These are phyloP conservation scores for Manis crassicaudata DNA, from an alignment of 2,797 vertebrate genomes.

Conservation along the genomic window DNA sequence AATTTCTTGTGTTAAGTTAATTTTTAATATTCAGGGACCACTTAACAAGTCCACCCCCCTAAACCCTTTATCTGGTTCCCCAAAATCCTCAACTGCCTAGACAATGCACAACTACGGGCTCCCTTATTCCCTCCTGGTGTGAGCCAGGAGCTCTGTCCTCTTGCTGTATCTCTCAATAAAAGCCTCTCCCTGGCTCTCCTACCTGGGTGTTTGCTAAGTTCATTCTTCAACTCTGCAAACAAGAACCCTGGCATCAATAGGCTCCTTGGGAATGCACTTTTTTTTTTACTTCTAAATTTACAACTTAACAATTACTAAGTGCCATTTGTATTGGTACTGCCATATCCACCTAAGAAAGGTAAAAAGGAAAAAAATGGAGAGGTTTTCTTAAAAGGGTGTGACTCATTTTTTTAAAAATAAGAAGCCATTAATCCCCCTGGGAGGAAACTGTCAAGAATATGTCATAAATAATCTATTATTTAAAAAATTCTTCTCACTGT, in stretches of 20 bases:
- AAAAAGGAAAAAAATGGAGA: background rate
- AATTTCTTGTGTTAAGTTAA: no score
- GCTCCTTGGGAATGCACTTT: slow-evolving; percentile 39
- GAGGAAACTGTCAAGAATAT: background rate
- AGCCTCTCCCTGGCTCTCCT: no score
- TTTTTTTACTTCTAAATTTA: slow-evolving; percentile 63
- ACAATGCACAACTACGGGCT: no score
- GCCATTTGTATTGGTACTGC: background rate
- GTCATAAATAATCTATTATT: background rate
- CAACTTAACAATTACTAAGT: background rate
- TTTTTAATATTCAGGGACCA: no score
- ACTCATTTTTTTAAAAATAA: background rate
- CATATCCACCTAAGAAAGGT: background rate
- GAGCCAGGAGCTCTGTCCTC: no score
- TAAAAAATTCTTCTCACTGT: background rate
- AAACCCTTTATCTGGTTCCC: no score
- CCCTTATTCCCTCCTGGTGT: no score
- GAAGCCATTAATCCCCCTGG: background rate
- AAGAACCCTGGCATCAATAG: background rate
- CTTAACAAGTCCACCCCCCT: no score
- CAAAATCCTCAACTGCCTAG: no score
- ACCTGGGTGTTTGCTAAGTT: no score
- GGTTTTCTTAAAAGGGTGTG: background rate
- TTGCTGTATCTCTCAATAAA: no score
- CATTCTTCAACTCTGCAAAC: no score